phyloP scores from a whole-genome alignment of 1,140 invertebrate species.

The Steinernema khuongi region DNA sequence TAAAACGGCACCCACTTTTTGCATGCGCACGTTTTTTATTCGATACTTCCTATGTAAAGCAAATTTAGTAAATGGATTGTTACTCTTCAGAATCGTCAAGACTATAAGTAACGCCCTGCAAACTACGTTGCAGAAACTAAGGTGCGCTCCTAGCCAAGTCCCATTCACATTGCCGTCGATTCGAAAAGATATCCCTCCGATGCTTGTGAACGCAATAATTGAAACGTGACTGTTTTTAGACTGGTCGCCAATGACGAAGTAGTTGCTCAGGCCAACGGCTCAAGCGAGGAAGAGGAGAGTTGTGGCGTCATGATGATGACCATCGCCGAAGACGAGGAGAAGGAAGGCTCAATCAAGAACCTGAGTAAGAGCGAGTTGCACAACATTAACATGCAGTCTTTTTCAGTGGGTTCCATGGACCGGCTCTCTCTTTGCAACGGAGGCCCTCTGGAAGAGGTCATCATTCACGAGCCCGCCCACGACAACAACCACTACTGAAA shows the following conservation, averaged over 20 bases:
- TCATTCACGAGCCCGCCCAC: background rate
- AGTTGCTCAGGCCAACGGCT: background rate
- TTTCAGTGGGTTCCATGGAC: background rate
- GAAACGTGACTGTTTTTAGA: background rate
- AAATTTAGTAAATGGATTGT: too few relatives aligned
- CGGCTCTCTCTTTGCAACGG: background rate
- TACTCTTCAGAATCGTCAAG: background rate
- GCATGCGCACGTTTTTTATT: too few relatives aligned
- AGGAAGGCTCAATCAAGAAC: background rate
- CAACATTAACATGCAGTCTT: background rate
- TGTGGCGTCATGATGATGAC: conserved; percentile 8
- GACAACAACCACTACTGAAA: background rate
- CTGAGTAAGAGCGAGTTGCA: background rate
- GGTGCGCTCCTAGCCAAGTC: too few relatives aligned
- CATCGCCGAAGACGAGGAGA: background rate
- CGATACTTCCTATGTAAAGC: too few relatives aligned
- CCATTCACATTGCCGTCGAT: too few relatives aligned
- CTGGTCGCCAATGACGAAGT: background rate
- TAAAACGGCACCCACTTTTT: background rate
- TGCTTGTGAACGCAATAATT: too few relatives aligned
- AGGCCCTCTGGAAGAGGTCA: background rate
- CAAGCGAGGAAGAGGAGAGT: conserved; percentile 1
- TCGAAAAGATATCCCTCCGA: too few relatives aligned
- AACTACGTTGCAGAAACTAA: conserved; percentile 5
- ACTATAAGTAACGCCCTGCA: background rate